Base-by-base conservation (phyloP, 2,113 vertebrate species). In the Megatriorchis doriae region DNA sequence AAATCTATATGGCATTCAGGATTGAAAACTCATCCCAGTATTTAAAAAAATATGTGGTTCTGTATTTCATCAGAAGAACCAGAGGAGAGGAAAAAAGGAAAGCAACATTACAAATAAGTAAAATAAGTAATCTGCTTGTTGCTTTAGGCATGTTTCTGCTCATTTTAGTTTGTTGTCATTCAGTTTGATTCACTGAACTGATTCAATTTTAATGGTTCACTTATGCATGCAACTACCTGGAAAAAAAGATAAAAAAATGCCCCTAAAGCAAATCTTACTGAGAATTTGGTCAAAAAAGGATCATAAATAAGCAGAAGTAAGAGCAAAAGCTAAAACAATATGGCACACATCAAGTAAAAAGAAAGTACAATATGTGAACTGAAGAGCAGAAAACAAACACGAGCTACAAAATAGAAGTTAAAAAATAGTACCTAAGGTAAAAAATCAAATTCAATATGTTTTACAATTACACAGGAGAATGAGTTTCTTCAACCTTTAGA, bases 301-400 rank as follows among this genome's bases (percentile, higher is more conserved):
- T 94, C 90, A 79, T 98, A 98, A 98, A 97, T 97, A 98, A 98
- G 90, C 91, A 96, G 86, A 96, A 97, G 93, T 90, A 95, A 97
- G 96, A 97, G 89, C 87, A 96, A 94, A 96, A 89, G 88, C 96
- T 90, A 74, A 92, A 90, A 71, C 88, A 85, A 26, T 91, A 86
- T 88, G 68, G 90, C 80, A 47, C 32, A 34, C 62, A 86, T 96
- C 91, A 82, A 97, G 83, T 59, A 67, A 61, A 96, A 96, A 94
- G 78, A 91, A 95, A 96, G 96, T 94, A 84, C 42, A 90, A 40
- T 93, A 75, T 96, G 83, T 62, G 90, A 89, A 79, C 66, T 63
- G 79, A 91, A 91, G 86, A 94, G 74, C 34, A 92, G 83, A 93
- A 94, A 95, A 91, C 86, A 95, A 97, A 82, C 70, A 90, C 58